Evolutionary conservation across 2,113 vertebrate genomes (phyloP).

Genomic region (Forbesichthys papilliferus): DNA sequence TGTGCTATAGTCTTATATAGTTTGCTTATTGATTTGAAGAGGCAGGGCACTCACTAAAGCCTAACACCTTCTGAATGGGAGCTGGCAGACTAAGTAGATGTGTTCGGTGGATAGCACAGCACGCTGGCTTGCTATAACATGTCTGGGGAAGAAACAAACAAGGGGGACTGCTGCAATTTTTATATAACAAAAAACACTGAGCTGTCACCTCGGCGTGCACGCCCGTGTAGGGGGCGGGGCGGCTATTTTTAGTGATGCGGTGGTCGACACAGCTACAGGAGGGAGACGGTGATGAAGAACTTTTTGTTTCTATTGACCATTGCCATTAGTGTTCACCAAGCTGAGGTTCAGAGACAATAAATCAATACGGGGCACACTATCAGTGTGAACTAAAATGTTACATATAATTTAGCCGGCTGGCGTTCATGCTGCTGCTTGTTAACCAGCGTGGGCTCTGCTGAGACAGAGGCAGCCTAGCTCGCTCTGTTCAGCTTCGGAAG

Average conservation of each 20-base stretch:
- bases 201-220: constrained; percentile 46
- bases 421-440: constrained; percentile 71
- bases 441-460: constrained; percentile 55
- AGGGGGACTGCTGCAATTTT: constrained; percentile 31
- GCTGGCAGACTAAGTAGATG: constrained; percentile 46
- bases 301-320: constrained; percentile 76
- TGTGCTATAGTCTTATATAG: constrained; percentile 36
- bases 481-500: constrained; percentile 62
- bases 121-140: constrained; percentile 44
- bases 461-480: constrained; percentile 50
- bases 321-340: constrained; percentile 75
- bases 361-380: constrained; percentile 76
- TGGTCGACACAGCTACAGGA: constrained; percentile 53
- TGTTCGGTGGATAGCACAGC: constrained; percentile 54
- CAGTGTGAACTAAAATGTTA: constrained; percentile 74
- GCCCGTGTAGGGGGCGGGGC: constrained; percentile 45
- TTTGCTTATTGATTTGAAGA: constrained; percentile 60
- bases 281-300: constrained; percentile 60
- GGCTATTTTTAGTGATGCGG: constrained; percentile 70
- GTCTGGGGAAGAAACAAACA: constrained; percentile 45
- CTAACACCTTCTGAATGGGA: constrained; percentile 42
- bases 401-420: constrained; percentile 69
- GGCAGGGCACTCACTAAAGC: constrained; percentile 48
- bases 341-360: constrained; percentile 72
- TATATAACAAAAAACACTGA: constrained; percentile 49